Conservation (phyloP, 2,888 invertebrate genomes). For the Agriopis marginaria region DNA sequence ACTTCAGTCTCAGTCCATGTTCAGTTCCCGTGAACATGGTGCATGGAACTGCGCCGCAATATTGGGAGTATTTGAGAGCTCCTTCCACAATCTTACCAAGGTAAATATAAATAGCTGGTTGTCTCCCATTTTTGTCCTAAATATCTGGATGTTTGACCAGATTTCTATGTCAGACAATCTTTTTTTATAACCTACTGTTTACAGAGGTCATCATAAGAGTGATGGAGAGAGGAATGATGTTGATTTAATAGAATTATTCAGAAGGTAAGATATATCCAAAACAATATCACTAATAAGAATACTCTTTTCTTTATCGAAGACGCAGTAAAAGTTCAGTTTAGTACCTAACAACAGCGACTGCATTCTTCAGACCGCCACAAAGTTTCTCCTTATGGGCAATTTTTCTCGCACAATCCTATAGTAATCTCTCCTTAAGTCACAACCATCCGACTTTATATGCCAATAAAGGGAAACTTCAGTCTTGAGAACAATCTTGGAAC, state of each 20-base stretch:
- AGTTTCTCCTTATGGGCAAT: slow-evolving; percentile 50
- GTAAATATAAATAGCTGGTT: too few relatives aligned
- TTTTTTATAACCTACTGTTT: too few relatives aligned
- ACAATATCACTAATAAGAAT: not conserved
- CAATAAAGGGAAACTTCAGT: slow-evolving; percentile 68
- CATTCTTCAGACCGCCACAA: slow-evolving; percentile 39
- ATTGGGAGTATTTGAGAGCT: too few relatives aligned
- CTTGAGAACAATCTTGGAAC: slow-evolving; percentile 34
- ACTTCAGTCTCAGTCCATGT: too few relatives aligned
- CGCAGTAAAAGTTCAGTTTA: slow-evolving; percentile 5
- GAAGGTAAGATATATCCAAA: too few relatives aligned
- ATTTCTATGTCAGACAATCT: too few relatives aligned
- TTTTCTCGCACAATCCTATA: slow-evolving; percentile 48
- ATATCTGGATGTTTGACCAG: too few relatives aligned
- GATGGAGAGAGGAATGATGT: not conserved
- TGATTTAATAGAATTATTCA: not conserved
- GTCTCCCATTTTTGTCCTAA: too few relatives aligned
- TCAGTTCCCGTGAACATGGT: too few relatives aligned
- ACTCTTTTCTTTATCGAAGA: not conserved
- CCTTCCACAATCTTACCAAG: too few relatives aligned
- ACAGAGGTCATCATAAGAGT: not conserved
- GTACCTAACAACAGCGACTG: slow-evolving; percentile 26
- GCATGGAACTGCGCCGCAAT: too few relatives aligned
- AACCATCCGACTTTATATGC: slow-evolving; percentile 62
- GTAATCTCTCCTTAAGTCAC: slow-evolving; percentile 53